These are phyloP conservation scores for Chaetorhynchus papuensis DNA, from an alignment of 2,113 vertebrate species.

Conservation along the genomic window DNA sequence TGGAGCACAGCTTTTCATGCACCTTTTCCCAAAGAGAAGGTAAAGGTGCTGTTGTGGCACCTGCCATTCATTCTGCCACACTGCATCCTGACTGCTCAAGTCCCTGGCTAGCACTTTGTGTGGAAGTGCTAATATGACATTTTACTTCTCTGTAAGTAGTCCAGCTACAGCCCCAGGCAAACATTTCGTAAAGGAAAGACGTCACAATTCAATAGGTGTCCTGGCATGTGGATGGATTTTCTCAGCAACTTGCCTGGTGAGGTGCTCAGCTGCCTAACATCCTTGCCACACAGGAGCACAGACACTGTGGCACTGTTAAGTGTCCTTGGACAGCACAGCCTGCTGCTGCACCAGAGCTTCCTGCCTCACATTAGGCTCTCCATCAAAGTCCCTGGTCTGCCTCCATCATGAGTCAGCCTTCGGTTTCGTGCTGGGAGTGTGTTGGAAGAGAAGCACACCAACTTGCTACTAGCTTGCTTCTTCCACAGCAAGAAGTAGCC, in stretches of 20 bases:
- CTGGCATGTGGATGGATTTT: background rate
- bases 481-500: background rate
- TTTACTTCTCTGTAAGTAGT: background rate
- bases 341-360: background rate
- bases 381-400: background rate
- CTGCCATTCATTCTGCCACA: background rate
- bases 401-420: background rate
- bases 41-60: background rate
- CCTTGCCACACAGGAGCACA: accelerated
- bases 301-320: accelerated
- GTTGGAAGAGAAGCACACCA: background rate
- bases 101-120: no score
- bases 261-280: background rate
- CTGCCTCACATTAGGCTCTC: background rate
- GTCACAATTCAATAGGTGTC: background rate
- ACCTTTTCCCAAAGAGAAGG: background rate
- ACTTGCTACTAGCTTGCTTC: background rate
- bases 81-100: background rate
- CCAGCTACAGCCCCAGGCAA: background rate
- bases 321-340: background rate
- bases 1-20: background rate
- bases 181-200: background rate
- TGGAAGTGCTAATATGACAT: background rate
- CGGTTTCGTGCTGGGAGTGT: background rate
- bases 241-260: background rate